Conservation (phyloP, 1,140 invertebrate genomes). For the Zophobas atratus region DNA sequence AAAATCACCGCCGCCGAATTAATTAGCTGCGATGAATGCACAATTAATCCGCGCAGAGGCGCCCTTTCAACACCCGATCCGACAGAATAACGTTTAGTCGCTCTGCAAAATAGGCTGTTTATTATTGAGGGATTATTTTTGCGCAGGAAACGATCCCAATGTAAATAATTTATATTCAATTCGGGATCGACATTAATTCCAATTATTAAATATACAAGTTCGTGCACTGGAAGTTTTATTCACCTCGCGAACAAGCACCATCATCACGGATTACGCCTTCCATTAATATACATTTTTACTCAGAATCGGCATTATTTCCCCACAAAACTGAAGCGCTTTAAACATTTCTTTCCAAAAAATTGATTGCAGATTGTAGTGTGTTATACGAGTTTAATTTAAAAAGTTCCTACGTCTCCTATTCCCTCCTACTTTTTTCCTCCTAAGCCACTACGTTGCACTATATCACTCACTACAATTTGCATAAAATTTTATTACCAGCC, state of each 20-base stretch:
- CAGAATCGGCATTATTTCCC: too few species aligned
- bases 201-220: slow-evolving; percentile 15
- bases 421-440: slow-evolving; percentile 15
- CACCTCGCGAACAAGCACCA: neutral
- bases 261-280: neutral
- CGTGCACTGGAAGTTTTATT: slow-evolving; percentile 19
- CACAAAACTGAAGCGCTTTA: too few species aligned
- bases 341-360: too few species aligned
- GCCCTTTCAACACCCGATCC: neutral
- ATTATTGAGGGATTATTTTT: slow-evolving; percentile 19
- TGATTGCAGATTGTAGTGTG: too few species aligned
- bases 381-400: slow-evolving; percentile 11
- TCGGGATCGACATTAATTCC: neutral
- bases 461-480: slow-evolving; percentile 25
- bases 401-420: slow-evolving; percentile 17
- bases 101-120: slow-evolving; percentile 26
- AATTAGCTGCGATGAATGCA: slow-evolving; percentile 15
- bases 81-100: slow-evolving; percentile 1
- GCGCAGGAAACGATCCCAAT: slow-evolving; percentile 8
- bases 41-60: slow-evolving; percentile 17
- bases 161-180: slow-evolving; percentile 39
- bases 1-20: slow-evolving; percentile 29
- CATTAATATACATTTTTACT: neutral
- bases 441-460: slow-evolving; percentile 10
- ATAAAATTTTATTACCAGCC: slow-evolving; percentile 26